Percentiles rank a stretch among this genome's conserved stretches.
Conservation (phyloP, 2,113 vertebrate species). For the Conger conger region DNA sequence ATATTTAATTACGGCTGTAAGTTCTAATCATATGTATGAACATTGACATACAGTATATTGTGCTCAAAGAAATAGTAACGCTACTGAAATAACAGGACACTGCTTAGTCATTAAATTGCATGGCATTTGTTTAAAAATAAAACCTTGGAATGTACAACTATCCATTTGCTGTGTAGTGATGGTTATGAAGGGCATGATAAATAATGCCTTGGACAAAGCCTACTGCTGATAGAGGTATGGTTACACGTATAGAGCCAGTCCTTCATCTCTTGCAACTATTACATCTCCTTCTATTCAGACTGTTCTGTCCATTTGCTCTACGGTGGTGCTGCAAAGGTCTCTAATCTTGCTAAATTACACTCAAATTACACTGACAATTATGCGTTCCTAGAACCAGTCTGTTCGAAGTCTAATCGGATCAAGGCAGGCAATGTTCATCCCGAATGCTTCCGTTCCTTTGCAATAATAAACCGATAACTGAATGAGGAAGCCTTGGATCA, state of each 20-base stretch:
- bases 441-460: conserved; percentile 76
- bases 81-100: too few relatives aligned
- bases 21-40: too few relatives aligned
- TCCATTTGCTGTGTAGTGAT: background rate
- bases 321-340: conserved; percentile 30
- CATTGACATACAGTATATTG: too few relatives aligned
- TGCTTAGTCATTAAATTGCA: background rate
- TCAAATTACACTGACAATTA: conserved; percentile 53
- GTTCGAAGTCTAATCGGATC: conserved; percentile 67
- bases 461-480: conserved; percentile 73
- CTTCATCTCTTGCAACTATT: background rate
- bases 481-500: conserved; percentile 65
- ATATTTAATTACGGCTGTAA: too few relatives aligned
- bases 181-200: background rate
- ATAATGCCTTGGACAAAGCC: background rate
- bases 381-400: conserved; percentile 58
- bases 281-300: conserved; percentile 15
- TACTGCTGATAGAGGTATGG: too few relatives aligned
- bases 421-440: conserved; percentile 66
- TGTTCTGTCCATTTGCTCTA: background rate
- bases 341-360: conserved; percentile 56
- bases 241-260: background rate
- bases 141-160: background rate
- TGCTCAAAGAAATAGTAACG: too few relatives aligned
- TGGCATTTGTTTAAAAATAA: background rate